phyloP scores from a whole-genome alignment of 2,797 vertebrate genomes.

The Tiaroga cobitis region DNA sequence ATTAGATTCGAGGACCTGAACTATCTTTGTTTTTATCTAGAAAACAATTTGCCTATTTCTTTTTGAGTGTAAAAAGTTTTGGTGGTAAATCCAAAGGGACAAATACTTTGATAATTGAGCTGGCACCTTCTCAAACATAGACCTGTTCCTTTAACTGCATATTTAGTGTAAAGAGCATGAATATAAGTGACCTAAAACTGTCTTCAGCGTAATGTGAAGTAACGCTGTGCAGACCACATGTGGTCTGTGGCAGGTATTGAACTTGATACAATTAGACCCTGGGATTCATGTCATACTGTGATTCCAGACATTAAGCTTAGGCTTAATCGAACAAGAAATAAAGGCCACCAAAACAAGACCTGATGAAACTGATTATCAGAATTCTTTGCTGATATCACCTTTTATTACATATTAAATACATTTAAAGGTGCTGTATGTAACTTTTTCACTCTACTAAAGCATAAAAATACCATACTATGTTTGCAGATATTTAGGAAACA shows the following conservation, averaged over 20 bases:
- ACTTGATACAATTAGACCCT: neutral
- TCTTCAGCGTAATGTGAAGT: neutral
- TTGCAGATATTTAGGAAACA: too few species aligned
- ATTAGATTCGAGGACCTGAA: neutral
- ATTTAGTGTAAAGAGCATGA: slow-evolving; percentile 5
- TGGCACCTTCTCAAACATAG: neutral
- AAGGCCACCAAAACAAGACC: neutral
- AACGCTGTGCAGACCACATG: neutral
- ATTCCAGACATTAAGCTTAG: neutral
- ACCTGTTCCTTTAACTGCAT: neutral
- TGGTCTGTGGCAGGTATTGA: neutral
- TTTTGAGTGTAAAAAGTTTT: neutral
- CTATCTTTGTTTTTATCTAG: neutral
- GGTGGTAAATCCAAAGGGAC: neutral
- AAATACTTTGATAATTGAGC: neutral
- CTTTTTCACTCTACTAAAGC: too few species aligned
- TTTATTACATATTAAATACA: neutral
- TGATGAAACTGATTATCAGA: neutral
- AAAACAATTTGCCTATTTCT: neutral
- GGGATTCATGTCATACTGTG: neutral
- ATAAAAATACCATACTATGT: too few species aligned
- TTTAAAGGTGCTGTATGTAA: too few species aligned
- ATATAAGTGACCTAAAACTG: neutral
- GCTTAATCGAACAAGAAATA: neutral
- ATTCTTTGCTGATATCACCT: neutral